A percentile compares a stretch with the other conserved stretches of the same genome.
phyloP scores from a whole-genome alignment of 2,888 invertebrate genomes.

The Cryptocephalus moraei region DNA sequence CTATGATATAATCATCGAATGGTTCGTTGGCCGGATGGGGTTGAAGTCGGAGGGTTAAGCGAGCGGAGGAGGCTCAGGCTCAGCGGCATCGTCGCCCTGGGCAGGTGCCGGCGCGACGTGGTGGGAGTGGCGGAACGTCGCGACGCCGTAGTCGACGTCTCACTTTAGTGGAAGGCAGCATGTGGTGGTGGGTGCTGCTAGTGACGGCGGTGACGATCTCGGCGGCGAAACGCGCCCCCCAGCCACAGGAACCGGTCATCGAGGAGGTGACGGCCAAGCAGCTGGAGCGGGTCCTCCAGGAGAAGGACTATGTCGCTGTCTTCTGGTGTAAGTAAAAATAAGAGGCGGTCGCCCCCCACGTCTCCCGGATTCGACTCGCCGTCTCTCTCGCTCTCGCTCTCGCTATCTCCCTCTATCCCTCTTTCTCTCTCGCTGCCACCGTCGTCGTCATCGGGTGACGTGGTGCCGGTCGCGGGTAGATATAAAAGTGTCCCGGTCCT shows the following conservation, averaged over 20 bases:
- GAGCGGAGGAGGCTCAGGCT: too few relatives aligned
- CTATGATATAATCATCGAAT: too few relatives aligned
- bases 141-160: slow-evolving; percentile 19
- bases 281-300: slow-evolving; percentile 78
- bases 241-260: slow-evolving; percentile 62
- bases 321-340: slow-evolving; percentile 76
- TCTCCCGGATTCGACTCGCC: too few relatives aligned
- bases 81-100: neutral
- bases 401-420: neutral
- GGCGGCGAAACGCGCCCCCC: slow-evolving; percentile 33
- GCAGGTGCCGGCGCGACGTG: slow-evolving; percentile 8
- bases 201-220: slow-evolving; percentile 42
- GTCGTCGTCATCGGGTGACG: too few relatives aligned
- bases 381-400: too few relatives aligned
- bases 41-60: too few relatives aligned
- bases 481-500: slow-evolving; percentile 6
- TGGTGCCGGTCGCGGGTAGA: too few relatives aligned
- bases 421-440: neutral
- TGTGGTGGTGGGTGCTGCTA: slow-evolving; percentile 45
- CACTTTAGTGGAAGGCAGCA: slow-evolving; percentile 35
- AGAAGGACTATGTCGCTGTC: slow-evolving; percentile 90
- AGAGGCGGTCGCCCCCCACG: too few relatives aligned
- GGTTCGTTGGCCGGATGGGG: too few relatives aligned
- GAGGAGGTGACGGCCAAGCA: slow-evolving; percentile 90
- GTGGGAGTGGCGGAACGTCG: slow-evolving; percentile 28